Base-by-base conservation (phyloP, 1,140 invertebrate species). In the Drosophila tsacasi region DNA sequence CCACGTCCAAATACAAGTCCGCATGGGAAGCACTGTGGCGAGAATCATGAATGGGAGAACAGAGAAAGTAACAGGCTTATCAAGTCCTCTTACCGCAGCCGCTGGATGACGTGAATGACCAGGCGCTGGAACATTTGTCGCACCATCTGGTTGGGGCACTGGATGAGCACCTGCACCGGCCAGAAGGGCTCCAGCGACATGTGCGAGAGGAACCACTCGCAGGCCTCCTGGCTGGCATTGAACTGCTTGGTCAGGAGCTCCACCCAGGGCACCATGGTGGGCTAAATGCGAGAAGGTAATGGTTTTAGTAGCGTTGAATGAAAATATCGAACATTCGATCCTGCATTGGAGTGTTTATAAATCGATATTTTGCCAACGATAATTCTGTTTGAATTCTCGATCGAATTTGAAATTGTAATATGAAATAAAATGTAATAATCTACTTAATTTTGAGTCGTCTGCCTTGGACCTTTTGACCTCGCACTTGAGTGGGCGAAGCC, bases 211-310 rank as follows among this genome's bases (percentile, higher is more conserved):
- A 99, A 98, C 96, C 98, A 98, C 91, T 98, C 97, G 76, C 97
- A 98, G 1, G 98, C 97, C 61, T 96, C 96, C 60, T 96, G 95
- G n/a, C 97, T 98, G 21, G 96, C 95, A 92, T 98, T 98, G 85
- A 99, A 98, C 92, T 98, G 98, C 92, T 99, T 99, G 2, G 97
- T 99, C 7, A 99, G 94, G 37, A 98, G 93, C 93, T 99, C 98
- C 27, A 99, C 97, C 98, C 98, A 99, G 72, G 98, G 97, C 12
- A 98, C 96, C 97, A 99, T 98, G 0, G 97, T 99, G 12, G 98
- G 98, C 95, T 97, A 10, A 21, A 19, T 1, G 12, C 4, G n/a
- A 12, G 15, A 27, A 10, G 27, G 17, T 25, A 9, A 23, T 3
- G 15, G 19, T 2, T 23, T 21, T 46, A 21, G 5, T 10, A 2